These are phyloP conservation scores for Neelides sp. DNA, from an alignment of 1,140 invertebrate species.

Conservation along the genomic window DNA sequence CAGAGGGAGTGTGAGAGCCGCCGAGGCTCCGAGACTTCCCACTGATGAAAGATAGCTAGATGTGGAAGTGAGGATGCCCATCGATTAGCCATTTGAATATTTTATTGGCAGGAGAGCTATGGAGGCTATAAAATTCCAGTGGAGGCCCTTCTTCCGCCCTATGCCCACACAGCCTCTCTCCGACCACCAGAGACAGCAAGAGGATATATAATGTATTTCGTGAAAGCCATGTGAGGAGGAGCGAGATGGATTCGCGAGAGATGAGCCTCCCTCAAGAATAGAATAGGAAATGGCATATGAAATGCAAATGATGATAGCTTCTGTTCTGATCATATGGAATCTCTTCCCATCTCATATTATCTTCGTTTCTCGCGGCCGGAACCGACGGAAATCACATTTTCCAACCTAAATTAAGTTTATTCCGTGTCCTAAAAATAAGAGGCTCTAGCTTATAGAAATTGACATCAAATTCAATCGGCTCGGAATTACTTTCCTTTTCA, in stretches of 20 bases:
- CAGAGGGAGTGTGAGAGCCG: too few relatives aligned
- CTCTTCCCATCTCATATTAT: too few relatives aligned
- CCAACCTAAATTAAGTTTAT: not conserved
- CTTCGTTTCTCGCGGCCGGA: slow-evolving; percentile 4
- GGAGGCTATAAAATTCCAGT: not conserved
- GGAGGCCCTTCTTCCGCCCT: not conserved
- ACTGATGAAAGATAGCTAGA: slow-evolving; percentile 39
- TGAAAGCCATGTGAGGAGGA: not conserved
- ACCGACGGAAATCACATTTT: slow-evolving; percentile 1
- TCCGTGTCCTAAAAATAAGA: not conserved
- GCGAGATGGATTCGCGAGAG: slow-evolving; percentile 2
- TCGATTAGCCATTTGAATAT: slow-evolving; percentile 30
- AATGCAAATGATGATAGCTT: slow-evolving; percentile 8
- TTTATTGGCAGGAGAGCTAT: slow-evolving; percentile 17
- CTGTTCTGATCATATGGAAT: too few relatives aligned
- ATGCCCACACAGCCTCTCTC: not conserved
- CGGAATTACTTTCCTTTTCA: not conserved
- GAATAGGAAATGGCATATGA: slow-evolving; percentile 6
- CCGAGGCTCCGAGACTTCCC: not conserved
- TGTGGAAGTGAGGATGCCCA: slow-evolving; percentile 53
- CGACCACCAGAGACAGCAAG: not conserved
- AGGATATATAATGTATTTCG: not conserved
- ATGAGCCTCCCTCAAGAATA: slow-evolving; percentile 11
- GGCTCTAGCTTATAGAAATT: not conserved
- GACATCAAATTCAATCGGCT: not conserved